phyloP scores from a whole-genome alignment of 2,888 invertebrate species.

The Pseudococcus jackbeardsleyi region DNA sequence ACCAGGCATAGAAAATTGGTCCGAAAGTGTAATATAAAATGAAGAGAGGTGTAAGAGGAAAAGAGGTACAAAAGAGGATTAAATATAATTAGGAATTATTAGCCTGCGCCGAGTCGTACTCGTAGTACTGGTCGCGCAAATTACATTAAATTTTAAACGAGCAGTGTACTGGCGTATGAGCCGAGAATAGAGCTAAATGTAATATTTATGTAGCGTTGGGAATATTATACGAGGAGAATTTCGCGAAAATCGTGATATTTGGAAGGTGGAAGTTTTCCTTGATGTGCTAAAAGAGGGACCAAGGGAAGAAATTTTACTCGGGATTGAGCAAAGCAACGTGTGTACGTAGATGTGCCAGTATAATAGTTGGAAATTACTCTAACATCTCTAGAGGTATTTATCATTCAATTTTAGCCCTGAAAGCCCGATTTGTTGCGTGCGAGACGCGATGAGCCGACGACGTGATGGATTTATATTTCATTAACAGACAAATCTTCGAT shows the following conservation, averaged over 20 bases:
- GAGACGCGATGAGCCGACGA: too few relatives aligned
- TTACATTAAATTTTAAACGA: constrained; percentile 28
- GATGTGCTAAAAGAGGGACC: not conserved
- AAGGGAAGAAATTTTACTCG: not conserved
- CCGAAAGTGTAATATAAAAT: too few relatives aligned
- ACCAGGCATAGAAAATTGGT: too few relatives aligned
- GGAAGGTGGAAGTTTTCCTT: not conserved
- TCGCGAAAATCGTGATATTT: not conserved
- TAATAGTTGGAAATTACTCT: too few relatives aligned
- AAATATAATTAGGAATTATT: constrained; percentile 14
- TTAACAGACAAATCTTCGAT: too few relatives aligned
- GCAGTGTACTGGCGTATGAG: not conserved
- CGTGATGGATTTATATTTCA: too few relatives aligned
- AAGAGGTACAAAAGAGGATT: not conserved
- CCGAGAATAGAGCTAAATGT: not conserved
- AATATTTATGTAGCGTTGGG: constrained; percentile 5
- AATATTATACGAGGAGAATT: not conserved
- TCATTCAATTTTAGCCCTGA: not conserved
- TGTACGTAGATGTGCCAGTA: too few relatives aligned
- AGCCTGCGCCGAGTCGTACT: not conserved
- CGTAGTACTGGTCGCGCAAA: not conserved
- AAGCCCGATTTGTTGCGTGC: too few relatives aligned
- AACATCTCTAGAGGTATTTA: not conserved
- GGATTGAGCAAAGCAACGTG: too few relatives aligned
- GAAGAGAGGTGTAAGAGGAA: not conserved